phyloP scores from a whole-genome alignment of 2,113 vertebrate genomes.

The Ranitomeya imitator region DNA sequence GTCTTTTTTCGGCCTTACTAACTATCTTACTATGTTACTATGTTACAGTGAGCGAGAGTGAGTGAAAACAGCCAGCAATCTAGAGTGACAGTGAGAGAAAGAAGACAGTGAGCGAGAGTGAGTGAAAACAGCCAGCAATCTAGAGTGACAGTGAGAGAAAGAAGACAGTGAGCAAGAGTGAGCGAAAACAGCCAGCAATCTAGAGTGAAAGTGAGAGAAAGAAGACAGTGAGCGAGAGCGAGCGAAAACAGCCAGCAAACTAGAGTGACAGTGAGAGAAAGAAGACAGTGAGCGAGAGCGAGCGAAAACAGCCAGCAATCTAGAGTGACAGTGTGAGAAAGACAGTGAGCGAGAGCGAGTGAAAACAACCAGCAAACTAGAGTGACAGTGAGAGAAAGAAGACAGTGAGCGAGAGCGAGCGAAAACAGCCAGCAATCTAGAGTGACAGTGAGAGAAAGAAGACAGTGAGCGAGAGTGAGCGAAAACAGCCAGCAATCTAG shows the following conservation, averaged over 20 bases:
- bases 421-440: neutral
- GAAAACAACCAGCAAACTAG: neutral
- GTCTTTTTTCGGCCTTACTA: too few relatives aligned
- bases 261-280: neutral
- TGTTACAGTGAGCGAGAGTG: too few relatives aligned
- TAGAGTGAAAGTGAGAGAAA: too few relatives aligned
- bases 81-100: too few relatives aligned
- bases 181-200: neutral
- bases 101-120: too few relatives aligned
- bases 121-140: too few relatives aligned
- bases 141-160: neutral
- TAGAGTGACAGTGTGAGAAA: neutral
- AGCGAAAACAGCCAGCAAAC: neutral
- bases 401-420: neutral
- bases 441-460: neutral
- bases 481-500: neutral
- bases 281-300: neutral
- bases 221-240: too few relatives aligned
- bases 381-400: neutral
- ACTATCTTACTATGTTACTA: too few relatives aligned
- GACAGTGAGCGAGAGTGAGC: neutral
- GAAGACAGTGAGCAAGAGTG: neutral
- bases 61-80: too few relatives aligned
- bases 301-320: neutral
- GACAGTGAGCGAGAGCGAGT: neutral